Conservation (phyloP, 2,797 vertebrate genomes). For the Cuculus canorus region DNA sequence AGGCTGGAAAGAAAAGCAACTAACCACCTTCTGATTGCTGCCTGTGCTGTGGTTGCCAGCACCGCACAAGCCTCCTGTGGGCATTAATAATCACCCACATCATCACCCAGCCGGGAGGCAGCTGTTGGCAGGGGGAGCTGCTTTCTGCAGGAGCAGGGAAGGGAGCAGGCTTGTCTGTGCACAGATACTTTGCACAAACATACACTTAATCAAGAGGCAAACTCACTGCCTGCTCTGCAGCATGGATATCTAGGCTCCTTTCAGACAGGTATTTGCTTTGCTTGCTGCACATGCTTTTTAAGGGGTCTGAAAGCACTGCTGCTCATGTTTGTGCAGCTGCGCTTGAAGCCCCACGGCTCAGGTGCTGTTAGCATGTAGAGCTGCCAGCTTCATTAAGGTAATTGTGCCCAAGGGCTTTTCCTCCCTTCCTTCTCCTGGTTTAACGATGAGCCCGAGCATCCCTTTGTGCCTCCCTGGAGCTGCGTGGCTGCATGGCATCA, state of each 20-base stretch:
- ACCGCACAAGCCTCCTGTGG: fast-evolving
- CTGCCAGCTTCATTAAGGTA: conserved; percentile 19
- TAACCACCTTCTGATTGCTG: neutral
- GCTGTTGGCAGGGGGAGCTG: neutral
- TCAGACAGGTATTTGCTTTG: conserved; percentile 32
- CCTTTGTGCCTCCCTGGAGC: conserved; percentile 26
- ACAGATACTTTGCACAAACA: neutral
- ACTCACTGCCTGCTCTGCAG: neutral
- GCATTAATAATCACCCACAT: neutral
- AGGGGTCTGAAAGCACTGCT: neutral
- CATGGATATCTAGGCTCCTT: neutral
- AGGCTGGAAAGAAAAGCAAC: neutral
- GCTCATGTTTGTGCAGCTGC: neutral
- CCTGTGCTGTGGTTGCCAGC: neutral
- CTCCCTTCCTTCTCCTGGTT: neutral
- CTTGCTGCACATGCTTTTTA: neutral
- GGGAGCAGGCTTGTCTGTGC: neutral
- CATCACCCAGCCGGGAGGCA: neutral
- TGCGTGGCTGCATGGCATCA: neutral
- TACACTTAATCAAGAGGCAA: neutral
- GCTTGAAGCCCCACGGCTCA: neutral
- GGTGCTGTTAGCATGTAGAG: neutral
- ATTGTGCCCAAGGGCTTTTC: neutral
- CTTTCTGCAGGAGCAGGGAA: neutral
- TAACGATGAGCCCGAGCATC: neutral